Conservation (phyloP, 2,888 invertebrate species). For the Melanostoma scalare region DNA sequence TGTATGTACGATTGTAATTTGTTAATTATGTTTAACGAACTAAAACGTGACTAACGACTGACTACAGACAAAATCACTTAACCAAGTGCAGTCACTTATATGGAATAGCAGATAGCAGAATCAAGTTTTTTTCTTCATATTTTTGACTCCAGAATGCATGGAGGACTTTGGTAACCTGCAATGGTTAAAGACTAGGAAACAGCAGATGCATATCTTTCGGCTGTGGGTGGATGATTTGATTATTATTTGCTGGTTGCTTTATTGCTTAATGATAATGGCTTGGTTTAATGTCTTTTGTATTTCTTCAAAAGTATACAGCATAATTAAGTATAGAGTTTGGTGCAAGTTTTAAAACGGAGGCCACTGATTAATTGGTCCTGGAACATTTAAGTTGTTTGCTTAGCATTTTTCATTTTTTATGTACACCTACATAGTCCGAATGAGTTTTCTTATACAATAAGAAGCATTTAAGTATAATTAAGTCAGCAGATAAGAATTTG, state of each 20-base stretch:
- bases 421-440: too few species aligned
- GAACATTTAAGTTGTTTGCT: conserved; percentile 25
- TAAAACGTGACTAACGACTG: conserved; percentile 63
- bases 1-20: conserved; percentile 59
- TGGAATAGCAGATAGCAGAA: neutral
- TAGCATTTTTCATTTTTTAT: neutral
- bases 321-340: conserved; percentile 33
- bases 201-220: conserved; percentile 57
- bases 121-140: conserved; percentile 21
- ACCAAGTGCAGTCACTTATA: conserved; percentile 35
- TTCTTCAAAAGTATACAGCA: conserved; percentile 1
- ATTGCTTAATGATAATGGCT: conserved; percentile 62
- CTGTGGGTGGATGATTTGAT: conserved; percentile 72
- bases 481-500: conserved; percentile 8
- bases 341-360: conserved; percentile 30
- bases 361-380: conserved; percentile 28
- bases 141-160: conserved; percentile 37
- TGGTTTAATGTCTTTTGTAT: conserved; percentile 54
- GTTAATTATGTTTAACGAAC: conserved; percentile 73
- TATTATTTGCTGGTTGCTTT: conserved; percentile 66
- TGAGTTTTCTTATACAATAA: neutral
- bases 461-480: conserved; percentile 44
- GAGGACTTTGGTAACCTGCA: conserved; percentile 36
- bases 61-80: neutral
- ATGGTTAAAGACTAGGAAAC: conserved; percentile 1